phyloP scores from a whole-genome alignment of 2,113 vertebrate genomes.

The Phodopus roborovskii region DNA sequence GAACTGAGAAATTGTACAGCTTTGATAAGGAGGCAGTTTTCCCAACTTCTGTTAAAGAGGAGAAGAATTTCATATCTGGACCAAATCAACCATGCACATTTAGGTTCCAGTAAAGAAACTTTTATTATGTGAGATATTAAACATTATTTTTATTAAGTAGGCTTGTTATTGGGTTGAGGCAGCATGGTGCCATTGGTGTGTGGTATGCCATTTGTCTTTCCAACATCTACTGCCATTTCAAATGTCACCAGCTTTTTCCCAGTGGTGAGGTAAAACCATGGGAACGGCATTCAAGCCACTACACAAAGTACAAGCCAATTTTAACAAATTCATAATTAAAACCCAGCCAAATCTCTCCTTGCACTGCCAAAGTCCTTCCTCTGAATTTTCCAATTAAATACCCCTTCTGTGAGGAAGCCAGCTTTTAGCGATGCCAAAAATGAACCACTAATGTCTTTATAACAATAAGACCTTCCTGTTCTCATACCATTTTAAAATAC shows the following conservation, averaged over 20 bases:
- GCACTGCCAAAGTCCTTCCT: slow-evolving; percentile 69
- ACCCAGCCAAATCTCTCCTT: slow-evolving; percentile 73
- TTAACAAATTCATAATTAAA: slow-evolving; percentile 83
- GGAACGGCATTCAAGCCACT: slow-evolving; percentile 78
- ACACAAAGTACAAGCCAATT: slow-evolving; percentile 76
- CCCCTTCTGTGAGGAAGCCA: slow-evolving; percentile 66
- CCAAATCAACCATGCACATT: slow-evolving; percentile 60
- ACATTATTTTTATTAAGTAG: slow-evolving; percentile 68
- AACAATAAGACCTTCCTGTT: slow-evolving; percentile 69
- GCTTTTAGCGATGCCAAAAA: slow-evolving; percentile 58
- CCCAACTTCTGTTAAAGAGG: slow-evolving; percentile 51
- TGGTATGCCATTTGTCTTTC: slow-evolving; percentile 78
- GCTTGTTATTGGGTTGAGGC: slow-evolving; percentile 43
- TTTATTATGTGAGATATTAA: slow-evolving; percentile 63
- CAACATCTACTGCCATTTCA: slow-evolving; percentile 80
- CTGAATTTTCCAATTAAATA: slow-evolving; percentile 75
- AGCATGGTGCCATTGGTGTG: slow-evolving; percentile 1
- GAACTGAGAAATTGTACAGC: slow-evolving; percentile 53
- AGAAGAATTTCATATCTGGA: slow-evolving; percentile 39
- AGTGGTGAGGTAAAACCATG: slow-evolving; percentile 80
- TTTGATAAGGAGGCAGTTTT: slow-evolving; percentile 55
- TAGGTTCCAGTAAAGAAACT: slow-evolving; percentile 54
- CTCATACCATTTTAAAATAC: slow-evolving; percentile 50
- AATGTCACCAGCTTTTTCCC: slow-evolving; percentile 78
- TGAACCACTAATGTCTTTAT: slow-evolving; percentile 70